phyloP scores from a whole-genome alignment of 2,113 vertebrate genomes.

The Elachura formosa region DNA sequence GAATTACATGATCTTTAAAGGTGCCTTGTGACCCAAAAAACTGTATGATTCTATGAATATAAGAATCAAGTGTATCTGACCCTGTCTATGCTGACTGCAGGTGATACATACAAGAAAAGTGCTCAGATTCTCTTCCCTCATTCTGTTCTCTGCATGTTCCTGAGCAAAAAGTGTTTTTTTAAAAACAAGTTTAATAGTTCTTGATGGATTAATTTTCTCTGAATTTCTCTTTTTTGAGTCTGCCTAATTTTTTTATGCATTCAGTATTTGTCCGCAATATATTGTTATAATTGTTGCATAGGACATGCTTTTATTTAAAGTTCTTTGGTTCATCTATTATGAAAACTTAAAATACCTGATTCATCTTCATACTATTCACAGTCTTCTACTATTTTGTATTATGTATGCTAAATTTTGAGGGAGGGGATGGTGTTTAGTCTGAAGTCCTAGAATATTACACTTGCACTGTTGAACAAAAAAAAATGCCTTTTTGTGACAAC shows the following conservation, averaged over 20 bases:
- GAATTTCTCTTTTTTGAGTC: not conserved
- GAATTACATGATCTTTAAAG: not conserved
- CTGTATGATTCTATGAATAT: not conserved
- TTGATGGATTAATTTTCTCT: not conserved
- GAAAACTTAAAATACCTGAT: not conserved
- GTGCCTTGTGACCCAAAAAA: not conserved
- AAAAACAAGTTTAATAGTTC: not conserved
- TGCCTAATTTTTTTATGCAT: not conserved
- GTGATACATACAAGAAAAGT: not conserved
- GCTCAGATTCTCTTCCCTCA: not conserved
- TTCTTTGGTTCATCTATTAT: not conserved
- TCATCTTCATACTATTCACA: not conserved
- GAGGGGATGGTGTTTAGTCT: not conserved
- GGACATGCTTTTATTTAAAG: not conserved
- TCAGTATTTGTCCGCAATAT: not conserved
- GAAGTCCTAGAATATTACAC: not conserved
- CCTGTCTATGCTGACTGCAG: not conserved
- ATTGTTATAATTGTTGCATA: not conserved
- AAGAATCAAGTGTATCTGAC: not conserved
- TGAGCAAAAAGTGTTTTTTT: not conserved
- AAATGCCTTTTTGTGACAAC: not conserved
- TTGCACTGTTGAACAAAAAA: rapidly evolving
- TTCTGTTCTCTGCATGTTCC: not conserved
- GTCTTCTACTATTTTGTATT: not conserved
- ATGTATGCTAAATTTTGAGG: not conserved